Evolutionary conservation across 1,140 invertebrate genomes (phyloP).

Genomic region (Brachionus sp.): DNA sequence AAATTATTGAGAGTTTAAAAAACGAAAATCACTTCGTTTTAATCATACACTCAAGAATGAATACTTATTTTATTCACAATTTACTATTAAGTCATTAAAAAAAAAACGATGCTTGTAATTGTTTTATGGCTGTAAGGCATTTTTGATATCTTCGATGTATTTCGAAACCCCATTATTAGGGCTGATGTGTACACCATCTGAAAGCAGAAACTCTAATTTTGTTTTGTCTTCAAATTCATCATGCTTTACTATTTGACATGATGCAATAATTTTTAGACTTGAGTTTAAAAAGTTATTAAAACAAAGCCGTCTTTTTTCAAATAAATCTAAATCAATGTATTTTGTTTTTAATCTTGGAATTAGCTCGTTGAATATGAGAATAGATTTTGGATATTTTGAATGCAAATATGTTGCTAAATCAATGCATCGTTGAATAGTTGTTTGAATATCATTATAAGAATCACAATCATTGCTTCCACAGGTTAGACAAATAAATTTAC

Average conservation of each 20-base stretch:
- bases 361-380: not conserved
- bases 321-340: constrained; percentile 5
- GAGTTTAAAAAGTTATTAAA: constrained; percentile 28
- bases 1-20: not conserved
- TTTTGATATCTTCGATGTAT: constrained; percentile 8
- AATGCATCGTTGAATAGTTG: not conserved
- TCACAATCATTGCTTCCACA: constrained; percentile 33
- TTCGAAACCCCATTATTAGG: not conserved
- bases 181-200: not conserved
- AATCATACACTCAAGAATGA: not conserved
- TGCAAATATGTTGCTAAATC: not conserved
- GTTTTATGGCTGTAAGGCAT: not conserved
- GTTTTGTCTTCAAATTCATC: not conserved
- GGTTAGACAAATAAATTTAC: not conserved
- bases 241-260: not conserved
- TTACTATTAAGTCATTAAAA: not conserved
- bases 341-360: constrained; percentile 7
- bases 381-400: not conserved
- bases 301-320: constrained; percentile 32
- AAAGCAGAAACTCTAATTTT: not conserved
- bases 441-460: not conserved
- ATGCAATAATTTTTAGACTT: not conserved
- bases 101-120: not conserved
- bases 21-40: constrained; percentile 3
- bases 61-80: not conserved